phyloP scores from a whole-genome alignment of 2,113 vertebrate genomes.

The Tragelaphus buxtoni region DNA sequence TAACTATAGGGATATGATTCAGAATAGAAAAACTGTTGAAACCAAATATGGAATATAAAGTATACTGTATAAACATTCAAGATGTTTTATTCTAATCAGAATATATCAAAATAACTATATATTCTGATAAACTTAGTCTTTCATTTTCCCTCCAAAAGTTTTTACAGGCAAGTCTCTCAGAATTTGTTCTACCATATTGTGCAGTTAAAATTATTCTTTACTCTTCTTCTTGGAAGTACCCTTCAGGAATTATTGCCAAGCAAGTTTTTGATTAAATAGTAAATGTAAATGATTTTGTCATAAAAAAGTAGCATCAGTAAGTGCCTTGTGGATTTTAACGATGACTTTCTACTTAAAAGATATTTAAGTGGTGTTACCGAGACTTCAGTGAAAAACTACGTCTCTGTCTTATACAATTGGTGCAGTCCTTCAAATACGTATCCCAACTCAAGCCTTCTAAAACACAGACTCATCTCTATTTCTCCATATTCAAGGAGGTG shows the following conservation, averaged over 20 bases:
- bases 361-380: background rate
- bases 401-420: background rate
- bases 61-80: background rate
- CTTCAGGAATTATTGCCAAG: constrained; percentile 16
- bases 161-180: background rate
- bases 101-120: background rate
- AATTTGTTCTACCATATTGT: background rate
- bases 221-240: background rate
- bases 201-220: background rate
- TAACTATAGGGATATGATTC: background rate
- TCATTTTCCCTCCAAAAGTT: background rate
- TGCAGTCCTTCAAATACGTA: background rate
- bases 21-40: background rate
- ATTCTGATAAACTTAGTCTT: background rate
- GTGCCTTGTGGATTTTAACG: background rate
- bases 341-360: background rate
- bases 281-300: constrained; percentile 6
- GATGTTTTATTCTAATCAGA: background rate
- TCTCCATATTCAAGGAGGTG: background rate
- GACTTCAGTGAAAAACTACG: background rate
- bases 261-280: constrained; percentile 45
- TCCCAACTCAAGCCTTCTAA: background rate
- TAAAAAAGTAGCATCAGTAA: background rate
- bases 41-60: background rate
- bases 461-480: fast-evolving